A percentile compares a stretch with the other conserved stretches of the same genome.
Conservation (phyloP, 2,888 invertebrate species). For the Nyleta sp. region DNA sequence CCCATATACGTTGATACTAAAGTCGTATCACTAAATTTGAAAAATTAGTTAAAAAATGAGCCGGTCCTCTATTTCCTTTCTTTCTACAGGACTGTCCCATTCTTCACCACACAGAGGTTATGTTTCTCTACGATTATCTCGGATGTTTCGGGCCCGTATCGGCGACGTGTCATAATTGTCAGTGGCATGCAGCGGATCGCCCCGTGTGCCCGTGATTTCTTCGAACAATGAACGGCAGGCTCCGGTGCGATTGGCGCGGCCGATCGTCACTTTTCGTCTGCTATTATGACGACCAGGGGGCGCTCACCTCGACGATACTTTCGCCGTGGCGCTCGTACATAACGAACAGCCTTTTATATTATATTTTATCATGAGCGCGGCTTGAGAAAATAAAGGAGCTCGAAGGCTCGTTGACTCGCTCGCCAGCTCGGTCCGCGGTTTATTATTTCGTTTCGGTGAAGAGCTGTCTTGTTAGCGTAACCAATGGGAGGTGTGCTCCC, state of each 20-base stretch:
- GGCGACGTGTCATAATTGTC: too few relatives aligned
- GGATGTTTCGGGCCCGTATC: too few relatives aligned
- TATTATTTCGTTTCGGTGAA: conserved; percentile 80
- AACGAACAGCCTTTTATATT: conserved; percentile 76
- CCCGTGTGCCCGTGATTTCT: too few relatives aligned
- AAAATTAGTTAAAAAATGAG: too few relatives aligned
- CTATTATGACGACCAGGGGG: conserved; percentile 37
- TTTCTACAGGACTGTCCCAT: too few relatives aligned
- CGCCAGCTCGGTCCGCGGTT: conserved; percentile 53
- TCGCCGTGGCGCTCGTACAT: conserved; percentile 48
- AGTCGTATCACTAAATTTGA: too few relatives aligned
- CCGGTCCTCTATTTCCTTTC: too few relatives aligned
- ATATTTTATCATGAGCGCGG: conserved; percentile 72
- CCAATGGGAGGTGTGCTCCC: conserved; percentile 79
- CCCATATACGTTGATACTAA: too few relatives aligned
- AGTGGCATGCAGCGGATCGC: too few relatives aligned
- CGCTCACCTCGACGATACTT: conserved; percentile 63
- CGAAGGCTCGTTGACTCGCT: conserved; percentile 49
- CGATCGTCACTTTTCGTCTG: conserved; percentile 12
- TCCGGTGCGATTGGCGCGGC: conserved; percentile 1
- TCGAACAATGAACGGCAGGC: conserved; percentile 2
- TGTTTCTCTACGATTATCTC: too few relatives aligned
- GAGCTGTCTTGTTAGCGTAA: conserved; percentile 79
- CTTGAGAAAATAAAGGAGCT: conserved; percentile 55
- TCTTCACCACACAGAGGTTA: too few relatives aligned